Evolutionary conservation across 2,113 vertebrate species (phyloP), one percentile per base, ranked within the genome.

Genomic region (Struthio camelus): DNA sequence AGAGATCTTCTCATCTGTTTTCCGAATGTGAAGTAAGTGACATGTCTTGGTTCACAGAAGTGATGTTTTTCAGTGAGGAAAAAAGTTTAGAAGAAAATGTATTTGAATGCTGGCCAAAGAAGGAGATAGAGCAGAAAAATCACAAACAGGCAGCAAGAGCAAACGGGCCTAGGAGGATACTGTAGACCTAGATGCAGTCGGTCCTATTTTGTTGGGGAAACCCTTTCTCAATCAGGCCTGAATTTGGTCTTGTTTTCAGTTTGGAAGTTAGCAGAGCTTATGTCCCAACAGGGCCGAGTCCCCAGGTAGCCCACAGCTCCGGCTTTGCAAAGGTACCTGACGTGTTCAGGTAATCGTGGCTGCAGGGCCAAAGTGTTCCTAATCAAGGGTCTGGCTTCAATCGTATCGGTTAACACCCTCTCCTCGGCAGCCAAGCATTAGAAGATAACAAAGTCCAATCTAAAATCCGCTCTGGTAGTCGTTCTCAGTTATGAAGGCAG

Each of bases 241-340:
- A 42, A 72, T 83, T 91, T 54, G 34, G 54, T 32, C 42, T 85
- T 54, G 65, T 77, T 61, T 48, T 38, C 0, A 3, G 50, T 87
- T 86, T 78, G 67, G 32, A 73, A 89, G 62, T 71, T 76, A 0
- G 0, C 50, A 80, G 53, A 88, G 54, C 69, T 71, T 78, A 34
- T 16, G 14, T 2, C 4, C 62, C n/a, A 28, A 46, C 22, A 51
- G 59, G 42, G 77, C 34, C 80, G 42, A 30, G 38, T 4, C 42
- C 14, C 5, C 20, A 54, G 54, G 44, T 0, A 5, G 16, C 62
- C 70, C 0, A 0, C 1, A 6, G 34, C 32, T 78, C n/a, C 46
- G 77, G 58, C 51, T 76, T 58, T 69, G 42, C 44, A 48, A 51
- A 79, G 48, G 82, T 25, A 19, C 42, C 6, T 70, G 10, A 54